phyloP scores from a whole-genome alignment of 2,888 invertebrate species.

The Ophion costatus region DNA sequence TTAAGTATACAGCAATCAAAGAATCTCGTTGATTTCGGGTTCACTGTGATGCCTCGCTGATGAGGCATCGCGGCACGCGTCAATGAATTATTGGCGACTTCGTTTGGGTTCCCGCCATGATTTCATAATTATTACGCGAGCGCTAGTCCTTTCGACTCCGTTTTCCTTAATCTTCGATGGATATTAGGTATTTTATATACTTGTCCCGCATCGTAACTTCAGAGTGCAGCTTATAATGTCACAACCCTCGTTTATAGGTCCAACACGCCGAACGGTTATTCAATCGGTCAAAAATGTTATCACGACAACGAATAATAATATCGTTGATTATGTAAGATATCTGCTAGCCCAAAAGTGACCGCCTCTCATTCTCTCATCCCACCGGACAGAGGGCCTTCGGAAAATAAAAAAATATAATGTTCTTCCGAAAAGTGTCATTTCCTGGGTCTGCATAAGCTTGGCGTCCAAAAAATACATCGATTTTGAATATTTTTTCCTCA shows the following conservation, averaged over 20 bases:
- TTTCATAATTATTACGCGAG: constrained; percentile 35
- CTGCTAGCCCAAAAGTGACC: background rate
- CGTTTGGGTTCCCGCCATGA: constrained; percentile 1
- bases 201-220: background rate
- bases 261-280: constrained; percentile 18
- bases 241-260: background rate
- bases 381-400: background rate
- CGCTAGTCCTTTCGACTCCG: background rate
- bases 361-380: background rate
- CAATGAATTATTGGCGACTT: background rate
- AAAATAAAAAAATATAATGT: background rate
- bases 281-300: constrained; percentile 50
- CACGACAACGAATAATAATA: constrained; percentile 10
- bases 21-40: no score
- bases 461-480: no score
- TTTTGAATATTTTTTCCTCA: no score
- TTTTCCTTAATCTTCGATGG: background rate
- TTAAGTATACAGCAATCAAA: no score
- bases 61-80: background rate
- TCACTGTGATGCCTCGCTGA: background rate
- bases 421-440: no score
- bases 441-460: no score
- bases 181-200: no score
- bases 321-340: constrained; percentile 1
- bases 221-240: constrained; percentile 2